These are phyloP conservation scores for Pogonomyrmex californicus DNA, from an alignment of 1,140 invertebrate species.

Conservation along the genomic window DNA sequence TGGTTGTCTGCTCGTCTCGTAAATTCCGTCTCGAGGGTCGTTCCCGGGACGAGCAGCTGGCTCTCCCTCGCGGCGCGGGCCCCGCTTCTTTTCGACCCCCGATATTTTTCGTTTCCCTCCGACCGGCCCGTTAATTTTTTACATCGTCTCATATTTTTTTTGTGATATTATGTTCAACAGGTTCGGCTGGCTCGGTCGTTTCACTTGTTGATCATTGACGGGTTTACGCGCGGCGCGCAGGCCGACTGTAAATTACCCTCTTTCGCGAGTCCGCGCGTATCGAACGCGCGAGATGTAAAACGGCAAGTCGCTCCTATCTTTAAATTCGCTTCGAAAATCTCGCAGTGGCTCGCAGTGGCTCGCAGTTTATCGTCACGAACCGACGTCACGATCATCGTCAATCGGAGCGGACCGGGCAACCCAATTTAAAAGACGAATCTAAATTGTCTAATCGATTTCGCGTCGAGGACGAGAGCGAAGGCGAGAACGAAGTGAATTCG, in stretches of 20 bases:
- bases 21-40: constrained; percentile 53
- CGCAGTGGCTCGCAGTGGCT: no score
- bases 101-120: neutral
- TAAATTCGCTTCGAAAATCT: neutral
- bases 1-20: constrained; percentile 43
- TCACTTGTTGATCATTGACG: constrained; percentile 61
- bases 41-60: constrained; percentile 28
- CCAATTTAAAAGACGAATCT: neutral
- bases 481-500: neutral
- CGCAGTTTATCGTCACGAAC: neutral
- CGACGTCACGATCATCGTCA: neutral
- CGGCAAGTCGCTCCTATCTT: neutral
- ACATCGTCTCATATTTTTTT: constrained; percentile 5
- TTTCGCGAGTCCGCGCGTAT: constrained; percentile 4
- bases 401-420: neutral
- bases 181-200: constrained; percentile 37
- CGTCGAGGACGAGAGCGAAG: neutral
- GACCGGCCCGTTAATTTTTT: constrained; percentile 37
- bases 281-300: neutral
- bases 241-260: constrained; percentile 37
- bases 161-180: constrained; percentile 53
- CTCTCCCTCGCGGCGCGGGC: neutral
- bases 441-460: neutral
- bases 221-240: constrained; percentile 11
- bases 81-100: no score